Percentiles rank a stretch among this genome's conserved stretches.
phyloP scores from a whole-genome alignment of 1,140 invertebrate genomes.

The Capitella teleta region DNA sequence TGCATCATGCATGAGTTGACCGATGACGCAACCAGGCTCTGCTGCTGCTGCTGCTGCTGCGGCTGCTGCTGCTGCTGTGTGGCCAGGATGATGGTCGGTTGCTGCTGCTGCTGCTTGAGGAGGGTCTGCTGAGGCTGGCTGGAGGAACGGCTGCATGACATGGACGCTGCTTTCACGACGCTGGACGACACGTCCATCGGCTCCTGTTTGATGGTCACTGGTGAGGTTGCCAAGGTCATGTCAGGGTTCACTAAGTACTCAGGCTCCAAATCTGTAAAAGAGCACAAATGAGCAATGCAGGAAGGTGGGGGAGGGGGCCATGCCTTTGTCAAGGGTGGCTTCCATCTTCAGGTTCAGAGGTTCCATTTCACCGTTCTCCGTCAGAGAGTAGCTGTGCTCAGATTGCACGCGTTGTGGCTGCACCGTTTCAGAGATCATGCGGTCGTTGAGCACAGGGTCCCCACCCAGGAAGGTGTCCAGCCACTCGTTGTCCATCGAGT shows the following conservation, averaged over 20 bases:
- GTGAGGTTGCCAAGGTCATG: neutral
- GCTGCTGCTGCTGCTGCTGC: neutral
- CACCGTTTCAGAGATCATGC: constrained; percentile 78
- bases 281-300: too few relatives aligned
- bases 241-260: neutral
- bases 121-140: constrained; percentile 14
- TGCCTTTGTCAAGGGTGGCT: constrained; percentile 13
- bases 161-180: neutral
- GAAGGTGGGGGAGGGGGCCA: too few relatives aligned
- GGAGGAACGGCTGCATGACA: neutral
- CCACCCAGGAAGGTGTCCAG: constrained; percentile 34
- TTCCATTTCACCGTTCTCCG: constrained; percentile 23
- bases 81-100: constrained; percentile 42
- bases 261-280: constrained; percentile 1
- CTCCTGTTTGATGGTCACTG: neutral
- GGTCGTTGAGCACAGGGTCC: constrained; percentile 63
- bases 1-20: neutral
- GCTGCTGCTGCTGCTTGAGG: constrained; percentile 52
- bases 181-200: neutral
- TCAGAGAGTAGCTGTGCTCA: constrained; percentile 51
- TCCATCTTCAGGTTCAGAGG: constrained; percentile 11
- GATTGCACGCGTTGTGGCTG: constrained; percentile 62
- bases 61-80: neutral
- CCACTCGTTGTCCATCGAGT: constrained; percentile 33
- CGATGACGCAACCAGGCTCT: neutral